Base-by-base conservation (phyloP, 2,113 vertebrate species). In the Clarias batrachus region DNA sequence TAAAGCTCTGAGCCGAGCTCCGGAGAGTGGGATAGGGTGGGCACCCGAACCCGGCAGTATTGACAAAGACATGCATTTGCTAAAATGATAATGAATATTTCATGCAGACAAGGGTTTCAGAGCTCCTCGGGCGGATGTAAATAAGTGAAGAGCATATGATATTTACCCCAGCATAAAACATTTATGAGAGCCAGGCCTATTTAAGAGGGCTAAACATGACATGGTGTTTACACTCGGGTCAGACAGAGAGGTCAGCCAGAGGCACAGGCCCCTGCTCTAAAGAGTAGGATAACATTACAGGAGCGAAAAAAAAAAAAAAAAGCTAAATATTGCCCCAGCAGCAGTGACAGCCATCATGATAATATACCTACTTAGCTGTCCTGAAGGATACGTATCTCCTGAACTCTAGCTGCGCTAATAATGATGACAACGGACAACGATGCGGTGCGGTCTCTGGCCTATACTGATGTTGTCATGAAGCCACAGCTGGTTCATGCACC, bases 81-180 rank as follows among this genome's bases (percentile, higher is more conserved):
- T 93, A 92, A 93, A 94, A 92, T 88, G 92, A 90, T 90, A 88
- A 95, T 96, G 93, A 96, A 96, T 96, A 95, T 96, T 96, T 96
- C 89, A 96, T 95, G 92, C 81, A 89, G 91, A 93, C 94, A 93
- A 95, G 95, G 89, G 91, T 94, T 95, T 95, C 94, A 91, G 93
- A 92, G 94, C 94, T 94, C 91, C 90, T 90, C 88, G 91, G 85
- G 90, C 89, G 94, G 95, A 96, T 96, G 95, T 96, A 96, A 96
- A 95, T 96, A 96, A 96, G 94, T 95, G 93, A 95, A 94, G 93
- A 93, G 93, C 95, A 94, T 83, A 94, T 95, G 95, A 96, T 95
- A 95, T 95, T 95, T 95, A 95, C 94, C 93, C 92, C 93, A 90
- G 91, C 62, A 93, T 96, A 92, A 96, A 96, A 95, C 91, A 96